Percentiles rank a stretch among this genome's conserved stretches.
These are phyloP conservation scores for Psephotus haematonotus DNA, from an alignment of 2,113 vertebrate species.

Conservation along the genomic window DNA sequence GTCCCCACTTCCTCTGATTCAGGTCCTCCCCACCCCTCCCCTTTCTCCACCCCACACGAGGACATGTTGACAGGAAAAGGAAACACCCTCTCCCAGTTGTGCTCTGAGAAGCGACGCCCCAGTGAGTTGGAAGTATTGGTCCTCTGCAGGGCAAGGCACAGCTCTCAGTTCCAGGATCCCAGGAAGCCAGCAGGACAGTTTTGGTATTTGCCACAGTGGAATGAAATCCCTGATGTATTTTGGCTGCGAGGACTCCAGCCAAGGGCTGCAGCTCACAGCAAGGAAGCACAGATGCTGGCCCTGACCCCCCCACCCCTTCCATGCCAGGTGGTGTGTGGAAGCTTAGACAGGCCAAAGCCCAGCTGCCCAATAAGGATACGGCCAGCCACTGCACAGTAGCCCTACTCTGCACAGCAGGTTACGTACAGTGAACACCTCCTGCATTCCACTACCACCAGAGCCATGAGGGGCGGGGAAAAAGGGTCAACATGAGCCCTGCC, in stretches of 20 bases:
- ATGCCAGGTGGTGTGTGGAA: background rate
- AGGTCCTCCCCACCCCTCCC: background rate
- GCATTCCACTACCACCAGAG: background rate
- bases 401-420: background rate
- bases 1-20: rapidly evolving
- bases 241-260: background rate
- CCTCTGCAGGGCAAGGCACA: background rate
- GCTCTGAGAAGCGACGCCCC: background rate
- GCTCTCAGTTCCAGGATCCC: background rate
- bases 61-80: background rate
- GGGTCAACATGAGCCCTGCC: background rate
- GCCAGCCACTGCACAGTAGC: background rate
- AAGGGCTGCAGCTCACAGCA: background rate
- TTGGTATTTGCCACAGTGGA: background rate
- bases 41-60: background rate
- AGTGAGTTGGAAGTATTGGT: rapidly evolving
- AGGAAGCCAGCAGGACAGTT: background rate
- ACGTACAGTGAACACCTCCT: background rate
- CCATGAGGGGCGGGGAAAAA: background rate
- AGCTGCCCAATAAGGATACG: background rate
- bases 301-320: background rate
- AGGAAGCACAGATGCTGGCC: background rate
- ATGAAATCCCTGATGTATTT: background rate
- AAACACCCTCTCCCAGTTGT: background rate
- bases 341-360: background rate